Evolutionary conservation across 2,888 invertebrate genomes (phyloP), one percentile per base, ranked within the genome.

Genomic region (Macaria liturata): DNA sequence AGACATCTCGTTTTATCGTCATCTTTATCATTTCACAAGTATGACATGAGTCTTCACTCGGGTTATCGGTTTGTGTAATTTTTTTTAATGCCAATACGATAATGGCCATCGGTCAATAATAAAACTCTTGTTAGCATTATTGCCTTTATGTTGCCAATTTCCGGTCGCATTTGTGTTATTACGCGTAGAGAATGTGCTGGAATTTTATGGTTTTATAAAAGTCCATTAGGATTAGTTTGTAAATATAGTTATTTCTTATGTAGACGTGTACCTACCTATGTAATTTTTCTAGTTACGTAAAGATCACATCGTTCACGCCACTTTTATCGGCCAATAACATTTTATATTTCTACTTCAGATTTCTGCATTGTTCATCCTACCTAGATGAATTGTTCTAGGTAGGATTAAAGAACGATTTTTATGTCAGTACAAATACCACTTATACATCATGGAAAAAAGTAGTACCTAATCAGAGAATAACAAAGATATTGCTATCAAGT

Each of bases 41-140:
- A 39, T 31, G 6, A 44, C 54, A 54, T 58, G 49, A 54, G 44
- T 54, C 46, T 47, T 39, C 39, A 51, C 20, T 54, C 32, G 44
- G 32, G 48, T 43, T 63, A 60, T 63, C 59, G 9, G 20, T 4
- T 6, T 42, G n/a, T 45, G 45, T 51, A 58, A 58, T 55, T 46
- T 58, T n/a, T 54, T 59, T 46, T 44, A 54, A 53, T 30, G 5
- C 2, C 9, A 43, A 49, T 42, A 46, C 1, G 54, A 53, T 54
- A 50, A 54, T 20, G 9, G 4, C 34, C 7, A 37, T 37, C 42
- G 20, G 46, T 53, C 51, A 46, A 53, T 46, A 53, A 46, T 20
- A 48, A 52, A 30, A 45, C 51, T 45, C 44, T 49, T 42, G 45
- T 48, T 51, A 20, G 7, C 9, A 37, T 7, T 51, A 30, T 37